Evolutionary conservation across 2,888 invertebrate species (phyloP).

Genomic region (Hololepta plana): DNA sequence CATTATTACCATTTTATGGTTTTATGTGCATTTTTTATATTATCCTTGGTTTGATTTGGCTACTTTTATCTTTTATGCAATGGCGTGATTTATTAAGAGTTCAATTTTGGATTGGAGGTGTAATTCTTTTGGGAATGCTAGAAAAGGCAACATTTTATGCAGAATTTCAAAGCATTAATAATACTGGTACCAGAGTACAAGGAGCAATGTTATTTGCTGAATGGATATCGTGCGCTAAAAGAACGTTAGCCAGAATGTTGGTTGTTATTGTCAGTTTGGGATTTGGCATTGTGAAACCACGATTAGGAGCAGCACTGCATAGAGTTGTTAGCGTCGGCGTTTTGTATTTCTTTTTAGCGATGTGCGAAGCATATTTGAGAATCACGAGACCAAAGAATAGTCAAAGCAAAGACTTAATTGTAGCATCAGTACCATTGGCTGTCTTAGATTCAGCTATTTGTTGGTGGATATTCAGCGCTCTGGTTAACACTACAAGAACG

Average conservation of each 20-base stretch:
- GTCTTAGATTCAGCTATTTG: conserved; percentile 74
- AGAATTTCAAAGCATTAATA: conserved; percentile 65
- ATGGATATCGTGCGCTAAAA: conserved; percentile 78
- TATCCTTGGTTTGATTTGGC: conserved; percentile 62
- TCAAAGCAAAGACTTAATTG: conserved; percentile 42
- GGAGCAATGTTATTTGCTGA: conserved; percentile 74
- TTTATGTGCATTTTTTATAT: conserved; percentile 81
- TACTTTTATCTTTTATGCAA: conserved; percentile 63
- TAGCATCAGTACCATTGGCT: conserved; percentile 74
- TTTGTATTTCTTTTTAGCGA: conserved; percentile 67
- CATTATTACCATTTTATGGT: conserved; percentile 75
- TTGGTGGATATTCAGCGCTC: conserved; percentile 84
- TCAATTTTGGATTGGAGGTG: conserved; percentile 92
- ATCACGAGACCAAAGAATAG: conserved; percentile 45
- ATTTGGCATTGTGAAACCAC: conserved; percentile 89
- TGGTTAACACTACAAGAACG: conserved; percentile 80
- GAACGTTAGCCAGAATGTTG: conserved; percentile 80
- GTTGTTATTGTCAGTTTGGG: conserved; percentile 90
- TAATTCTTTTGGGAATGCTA: conserved; percentile 71
- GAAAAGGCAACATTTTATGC: conserved; percentile 83
- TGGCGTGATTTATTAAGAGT: conserved; percentile 83
- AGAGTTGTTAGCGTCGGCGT: conserved; percentile 71
- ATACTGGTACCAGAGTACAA: conserved; percentile 41
- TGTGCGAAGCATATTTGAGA: conserved; percentile 72
- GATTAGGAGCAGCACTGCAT: conserved; percentile 75